Conservation (phyloP, 2,797 vertebrate genomes). For the Lacerta agilis region DNA sequence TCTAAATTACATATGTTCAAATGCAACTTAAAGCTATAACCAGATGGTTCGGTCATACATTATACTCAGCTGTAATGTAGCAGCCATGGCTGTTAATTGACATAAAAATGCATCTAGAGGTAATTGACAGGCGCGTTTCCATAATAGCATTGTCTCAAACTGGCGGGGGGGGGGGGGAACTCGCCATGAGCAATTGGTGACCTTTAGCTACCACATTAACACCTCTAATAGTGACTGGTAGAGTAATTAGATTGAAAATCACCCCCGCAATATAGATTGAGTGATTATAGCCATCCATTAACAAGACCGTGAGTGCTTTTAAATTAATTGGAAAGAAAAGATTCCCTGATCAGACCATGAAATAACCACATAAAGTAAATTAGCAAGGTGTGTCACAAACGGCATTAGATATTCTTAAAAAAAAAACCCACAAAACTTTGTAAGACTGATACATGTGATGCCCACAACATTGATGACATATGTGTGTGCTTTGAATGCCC, state of each 20-base stretch:
- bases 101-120: background rate
- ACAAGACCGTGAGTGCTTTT: constrained; percentile 19
- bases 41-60: background rate
- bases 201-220: constrained; percentile 41
- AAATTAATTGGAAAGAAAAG: background rate
- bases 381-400: constrained; percentile 13
- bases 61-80: constrained; percentile 16
- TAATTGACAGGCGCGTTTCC: constrained; percentile 26
- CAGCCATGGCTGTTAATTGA: constrained; percentile 42
- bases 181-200: constrained; percentile 37
- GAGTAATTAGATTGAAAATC: constrained; percentile 34
- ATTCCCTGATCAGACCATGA: background rate
- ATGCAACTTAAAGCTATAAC: background rate
- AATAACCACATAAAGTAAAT: constrained; percentile 24
- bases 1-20: background rate
- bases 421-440: background rate
- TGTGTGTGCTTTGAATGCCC: background rate
- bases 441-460: background rate
- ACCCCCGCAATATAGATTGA: constrained; percentile 22
- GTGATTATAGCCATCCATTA: constrained; percentile 22
- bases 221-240: constrained; percentile 32
- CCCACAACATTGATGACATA: background rate
- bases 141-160: background rate
- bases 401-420: background rate
- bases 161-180: background rate